Evolutionary conservation across 2,113 vertebrate species (phyloP).

Genomic region (Saimiri boliviensis): DNA sequence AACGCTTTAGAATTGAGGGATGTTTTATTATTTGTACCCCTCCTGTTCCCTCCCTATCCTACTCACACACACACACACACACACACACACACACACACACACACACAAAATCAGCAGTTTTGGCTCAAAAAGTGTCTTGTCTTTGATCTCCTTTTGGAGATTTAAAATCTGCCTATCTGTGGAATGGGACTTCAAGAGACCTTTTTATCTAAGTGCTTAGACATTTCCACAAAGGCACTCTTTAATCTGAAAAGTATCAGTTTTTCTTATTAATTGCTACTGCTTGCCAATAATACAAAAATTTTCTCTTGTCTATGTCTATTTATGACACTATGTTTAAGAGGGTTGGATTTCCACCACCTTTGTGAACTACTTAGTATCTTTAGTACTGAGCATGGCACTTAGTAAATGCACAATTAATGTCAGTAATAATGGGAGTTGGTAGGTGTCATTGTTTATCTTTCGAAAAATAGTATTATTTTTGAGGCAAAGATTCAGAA

Average conservation of each 20-base stretch:
- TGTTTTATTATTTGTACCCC: neutral
- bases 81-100: neutral
- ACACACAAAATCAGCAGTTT: neutral
- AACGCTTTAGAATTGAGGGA: conserved; percentile 12
- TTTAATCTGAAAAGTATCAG: neutral
- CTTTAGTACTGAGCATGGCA: neutral
- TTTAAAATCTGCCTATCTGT: neutral
- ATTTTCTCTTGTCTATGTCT: neutral
- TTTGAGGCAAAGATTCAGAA: conserved; percentile 12
- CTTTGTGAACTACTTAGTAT: neutral
- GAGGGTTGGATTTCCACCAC: neutral
- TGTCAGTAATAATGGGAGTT: neutral
- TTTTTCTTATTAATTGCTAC: conserved; percentile 16
- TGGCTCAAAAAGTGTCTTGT: neutral
- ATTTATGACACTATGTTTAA: neutral
- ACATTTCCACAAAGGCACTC: neutral
- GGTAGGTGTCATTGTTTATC: neutral
- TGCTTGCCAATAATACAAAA: neutral
- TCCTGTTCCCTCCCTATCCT: neutral
- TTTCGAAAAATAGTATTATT: conserved; percentile 16
- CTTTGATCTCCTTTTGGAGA: neutral
- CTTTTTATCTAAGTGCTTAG: neutral
- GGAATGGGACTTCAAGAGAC: neutral
- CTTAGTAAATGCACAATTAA: neutral
- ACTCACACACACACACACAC: neutral